phyloP scores from a whole-genome alignment of 2,888 invertebrate genomes.

The Ditula angustiorana region DNA sequence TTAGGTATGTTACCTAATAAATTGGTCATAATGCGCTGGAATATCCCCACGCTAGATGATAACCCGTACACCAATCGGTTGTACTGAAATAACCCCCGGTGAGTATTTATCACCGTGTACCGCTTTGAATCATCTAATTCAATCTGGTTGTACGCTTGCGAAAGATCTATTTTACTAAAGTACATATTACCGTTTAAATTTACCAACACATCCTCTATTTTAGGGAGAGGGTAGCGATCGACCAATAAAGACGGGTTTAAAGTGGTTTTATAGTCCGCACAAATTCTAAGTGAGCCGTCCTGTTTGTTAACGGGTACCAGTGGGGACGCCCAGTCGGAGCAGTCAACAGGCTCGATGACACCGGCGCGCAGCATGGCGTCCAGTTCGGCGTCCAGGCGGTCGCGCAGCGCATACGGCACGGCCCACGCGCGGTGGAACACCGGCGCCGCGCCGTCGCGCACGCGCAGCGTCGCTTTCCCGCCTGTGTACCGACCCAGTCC shows the following conservation, averaged over 20 bases:
- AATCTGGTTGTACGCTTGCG: neutral
- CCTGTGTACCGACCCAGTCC: no score
- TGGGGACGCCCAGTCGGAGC: no score
- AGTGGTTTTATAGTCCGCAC: constrained; percentile 35
- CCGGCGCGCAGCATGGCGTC: no score
- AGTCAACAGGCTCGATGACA: no score
- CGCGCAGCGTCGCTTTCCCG: no score
- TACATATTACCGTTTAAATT: constrained; percentile 11
- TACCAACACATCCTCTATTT: constrained; percentile 36
- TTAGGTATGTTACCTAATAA: constrained; percentile 26
- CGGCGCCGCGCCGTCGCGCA: no score
- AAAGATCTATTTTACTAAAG: constrained; percentile 8
- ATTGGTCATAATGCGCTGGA: constrained; percentile 35
- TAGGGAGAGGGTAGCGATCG: constrained; percentile 35
- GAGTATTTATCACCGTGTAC: constrained; percentile 2
- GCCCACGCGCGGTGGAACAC: no score
- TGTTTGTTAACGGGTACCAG: no score
- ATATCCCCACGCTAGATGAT: constrained; percentile 36
- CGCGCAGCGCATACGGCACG: no score
- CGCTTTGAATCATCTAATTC: constrained; percentile 4
- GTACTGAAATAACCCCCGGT: constrained; percentile 2
- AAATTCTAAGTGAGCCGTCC: constrained; percentile 26
- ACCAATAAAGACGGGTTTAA: constrained; percentile 30
- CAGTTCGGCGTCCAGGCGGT: no score
- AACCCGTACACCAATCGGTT: constrained; percentile 31